These are phyloP conservation scores for Pandion haliaetus DNA, from an alignment of 2,113 vertebrate genomes.

Conservation along the genomic window DNA sequence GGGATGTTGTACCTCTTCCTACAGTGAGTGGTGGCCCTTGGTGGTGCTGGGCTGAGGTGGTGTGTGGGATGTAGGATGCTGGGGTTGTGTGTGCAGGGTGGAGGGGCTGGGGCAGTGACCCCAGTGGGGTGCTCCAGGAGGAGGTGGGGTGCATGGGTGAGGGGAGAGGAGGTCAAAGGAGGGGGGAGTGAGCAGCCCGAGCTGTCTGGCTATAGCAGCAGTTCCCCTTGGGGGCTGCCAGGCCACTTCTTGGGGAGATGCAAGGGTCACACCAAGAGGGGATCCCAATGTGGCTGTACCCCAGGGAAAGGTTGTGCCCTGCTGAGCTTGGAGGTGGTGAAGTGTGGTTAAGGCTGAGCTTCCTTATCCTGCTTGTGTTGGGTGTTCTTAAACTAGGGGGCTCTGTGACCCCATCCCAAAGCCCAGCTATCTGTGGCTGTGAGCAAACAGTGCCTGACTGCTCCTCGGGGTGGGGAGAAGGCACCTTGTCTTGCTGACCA, in stretches of 20 bases:
- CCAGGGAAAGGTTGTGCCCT: not conserved
- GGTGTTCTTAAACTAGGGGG: not conserved
- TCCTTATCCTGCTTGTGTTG: not conserved
- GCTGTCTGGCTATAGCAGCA: not conserved
- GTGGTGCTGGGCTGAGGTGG: not conserved
- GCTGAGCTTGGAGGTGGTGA: not conserved
- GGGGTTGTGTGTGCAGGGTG: not conserved
- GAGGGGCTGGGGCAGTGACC: not conserved
- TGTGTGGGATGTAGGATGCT: not conserved
- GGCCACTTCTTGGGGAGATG: not conserved
- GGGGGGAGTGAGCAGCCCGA: fast-evolving
- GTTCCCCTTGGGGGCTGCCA: not conserved
- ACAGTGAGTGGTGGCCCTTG: not conserved
- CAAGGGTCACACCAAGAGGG: not conserved
- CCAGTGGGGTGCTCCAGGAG: too few relatives aligned
- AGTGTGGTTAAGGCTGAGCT: not conserved
- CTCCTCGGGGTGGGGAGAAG: not conserved
- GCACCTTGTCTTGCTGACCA: not conserved
- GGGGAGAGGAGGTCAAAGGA: not conserved
- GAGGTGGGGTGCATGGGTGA: not conserved
- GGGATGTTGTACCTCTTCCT: not conserved
- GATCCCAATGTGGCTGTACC: fast-evolving
- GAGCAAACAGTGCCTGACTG: not conserved
- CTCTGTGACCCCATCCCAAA: not conserved
- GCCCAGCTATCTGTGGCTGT: not conserved